phyloP scores from a whole-genome alignment of 2,113 vertebrate genomes.

The Tenrec ecaudatus region DNA sequence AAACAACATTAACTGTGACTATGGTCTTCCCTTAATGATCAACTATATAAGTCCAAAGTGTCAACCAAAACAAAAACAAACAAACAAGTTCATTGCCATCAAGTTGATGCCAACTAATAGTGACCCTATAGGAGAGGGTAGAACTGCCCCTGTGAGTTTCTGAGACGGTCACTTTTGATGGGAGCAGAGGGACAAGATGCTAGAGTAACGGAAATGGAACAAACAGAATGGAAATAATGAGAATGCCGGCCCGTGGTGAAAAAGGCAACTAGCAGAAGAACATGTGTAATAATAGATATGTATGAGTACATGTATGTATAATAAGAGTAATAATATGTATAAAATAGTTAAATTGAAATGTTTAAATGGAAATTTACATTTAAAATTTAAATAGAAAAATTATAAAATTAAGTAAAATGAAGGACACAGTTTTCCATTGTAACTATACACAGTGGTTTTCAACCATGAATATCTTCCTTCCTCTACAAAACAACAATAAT shows the following conservation, averaged over 20 bases:
- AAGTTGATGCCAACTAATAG: no score
- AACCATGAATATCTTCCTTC: slow-evolving; percentile 57
- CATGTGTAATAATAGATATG: background rate
- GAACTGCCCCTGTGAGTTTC: no score
- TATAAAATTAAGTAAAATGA: slow-evolving; percentile 67
- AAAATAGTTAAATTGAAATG: no score
- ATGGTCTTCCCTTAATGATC: background rate
- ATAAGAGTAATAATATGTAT: no score
- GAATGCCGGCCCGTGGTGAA: background rate
- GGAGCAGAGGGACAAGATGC: no score
- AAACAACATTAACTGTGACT: background rate
- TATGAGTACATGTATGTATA: no score
- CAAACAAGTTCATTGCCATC: no score
- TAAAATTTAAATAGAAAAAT: no score
- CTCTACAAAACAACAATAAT: slow-evolving; percentile 75
- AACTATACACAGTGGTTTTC: slow-evolving; percentile 54
- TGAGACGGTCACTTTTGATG: no score
- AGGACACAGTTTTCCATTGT: slow-evolving; percentile 59
- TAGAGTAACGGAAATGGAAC: no score
- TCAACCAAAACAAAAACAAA: background rate
- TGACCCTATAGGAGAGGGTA: no score
- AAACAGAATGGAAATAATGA: background rate
- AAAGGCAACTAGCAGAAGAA: background rate
- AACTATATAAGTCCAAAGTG: background rate
- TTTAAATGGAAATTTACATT: background rate